Percentiles rank a stretch among this genome's conserved stretches.
Conservation (phyloP, 2,888 invertebrate genomes). For the Agapostemon virescens region DNA sequence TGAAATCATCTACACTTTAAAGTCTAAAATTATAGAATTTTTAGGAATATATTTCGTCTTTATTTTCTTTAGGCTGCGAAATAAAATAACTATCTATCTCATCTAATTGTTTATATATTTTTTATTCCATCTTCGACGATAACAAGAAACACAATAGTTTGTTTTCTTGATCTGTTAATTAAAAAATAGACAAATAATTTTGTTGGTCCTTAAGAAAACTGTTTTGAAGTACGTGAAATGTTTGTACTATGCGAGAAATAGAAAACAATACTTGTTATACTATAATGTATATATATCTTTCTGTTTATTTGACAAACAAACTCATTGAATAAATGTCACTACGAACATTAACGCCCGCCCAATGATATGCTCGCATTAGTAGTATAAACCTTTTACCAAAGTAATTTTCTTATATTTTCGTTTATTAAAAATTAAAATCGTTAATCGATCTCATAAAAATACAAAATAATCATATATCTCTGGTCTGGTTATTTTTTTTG, state of each 20-base stretch:
- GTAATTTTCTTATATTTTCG: constrained; percentile 10
- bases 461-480: constrained; percentile 16
- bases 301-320: not conserved
- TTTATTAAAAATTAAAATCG: constrained; percentile 23
- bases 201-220: not conserved
- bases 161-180: not conserved
- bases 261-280: constrained; percentile 1
- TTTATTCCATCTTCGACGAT: not conserved
- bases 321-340: constrained; percentile 17
- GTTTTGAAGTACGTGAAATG: not conserved
- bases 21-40: not conserved
- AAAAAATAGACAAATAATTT: not conserved
- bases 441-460: constrained; percentile 26
- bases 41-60: not conserved
- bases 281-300: too few species aligned
- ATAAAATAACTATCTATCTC: not conserved
- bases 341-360: constrained; percentile 34
- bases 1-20: constrained; percentile 6
- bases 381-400: not conserved
- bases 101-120: not conserved
- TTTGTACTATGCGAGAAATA: not conserved
- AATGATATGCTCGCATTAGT: constrained; percentile 7
- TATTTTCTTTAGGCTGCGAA: not conserved
- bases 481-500: constrained; percentile 26
- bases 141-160: not conserved